A percentile compares a stretch with the other conserved stretches of the same genome.
Evolutionary conservation across 2,797 vertebrate species (phyloP).

Genomic region (Darevskia mixta): DNA sequence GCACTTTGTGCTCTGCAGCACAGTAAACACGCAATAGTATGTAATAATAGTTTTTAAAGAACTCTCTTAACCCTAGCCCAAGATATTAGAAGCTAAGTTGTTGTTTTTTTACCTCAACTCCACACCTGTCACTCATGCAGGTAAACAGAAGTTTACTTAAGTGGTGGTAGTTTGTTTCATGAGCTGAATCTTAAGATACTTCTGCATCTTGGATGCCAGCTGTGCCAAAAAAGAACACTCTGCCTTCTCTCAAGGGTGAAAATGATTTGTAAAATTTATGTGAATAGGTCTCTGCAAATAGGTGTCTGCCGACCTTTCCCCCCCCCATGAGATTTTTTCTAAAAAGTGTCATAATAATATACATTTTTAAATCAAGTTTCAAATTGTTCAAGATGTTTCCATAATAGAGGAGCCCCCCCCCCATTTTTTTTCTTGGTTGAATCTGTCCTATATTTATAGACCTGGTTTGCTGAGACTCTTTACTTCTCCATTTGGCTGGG

Average conservation of each 20-base stretch:
- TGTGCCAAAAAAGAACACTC: constrained; percentile 42
- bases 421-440: background rate
- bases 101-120: constrained; percentile 37
- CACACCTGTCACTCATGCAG: constrained; percentile 39
- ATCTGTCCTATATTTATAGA: constrained; percentile 2
- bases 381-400: background rate
- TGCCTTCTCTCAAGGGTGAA: background rate
- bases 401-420: background rate
- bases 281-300: background rate
- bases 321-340: constrained; percentile 9
- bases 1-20: constrained; percentile 34
- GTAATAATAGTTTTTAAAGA: background rate
- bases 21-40: background rate
- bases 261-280: constrained; percentile 35
- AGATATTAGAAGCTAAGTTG: constrained; percentile 21
- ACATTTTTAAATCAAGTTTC: constrained; percentile 5
- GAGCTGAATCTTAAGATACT: constrained; percentile 35
- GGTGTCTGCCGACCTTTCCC: background rate
- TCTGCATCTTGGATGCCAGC: constrained; percentile 40
- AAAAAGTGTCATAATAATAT: background rate
- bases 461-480: background rate
- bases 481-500: background rate
- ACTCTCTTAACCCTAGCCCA: constrained; percentile 1
- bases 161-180: constrained; percentile 27
- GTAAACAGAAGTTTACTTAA: constrained; percentile 32